These are phyloP conservation scores for Brachionus manjavacas DNA, from an alignment of 1,140 invertebrate species.

Conservation along the genomic window DNA sequence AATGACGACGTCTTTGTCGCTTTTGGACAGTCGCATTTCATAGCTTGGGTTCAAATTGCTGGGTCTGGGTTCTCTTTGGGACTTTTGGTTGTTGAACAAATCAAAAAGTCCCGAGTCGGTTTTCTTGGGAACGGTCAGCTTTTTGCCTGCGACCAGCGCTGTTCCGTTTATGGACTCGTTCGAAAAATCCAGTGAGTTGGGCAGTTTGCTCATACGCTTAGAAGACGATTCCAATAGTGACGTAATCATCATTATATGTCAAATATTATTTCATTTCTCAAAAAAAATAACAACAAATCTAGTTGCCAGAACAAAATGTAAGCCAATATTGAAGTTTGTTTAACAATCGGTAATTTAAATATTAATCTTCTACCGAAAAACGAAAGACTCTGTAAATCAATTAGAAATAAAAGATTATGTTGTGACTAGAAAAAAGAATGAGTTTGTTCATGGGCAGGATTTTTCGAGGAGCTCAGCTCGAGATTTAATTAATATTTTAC, in stretches of 20 bases:
- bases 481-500: not conserved
- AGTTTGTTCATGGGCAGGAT: not conserved
- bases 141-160: not conserved
- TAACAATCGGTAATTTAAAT: not conserved
- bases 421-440: not conserved
- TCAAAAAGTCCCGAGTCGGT: not conserved
- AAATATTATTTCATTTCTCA: slow-evolving; percentile 20
- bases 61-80: not conserved
- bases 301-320: not conserved
- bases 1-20: not conserved
- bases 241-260: slow-evolving; percentile 7
- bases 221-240: slow-evolving; percentile 6
- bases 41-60: not conserved
- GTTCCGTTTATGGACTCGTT: slow-evolving; percentile 5
- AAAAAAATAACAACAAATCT: not conserved
- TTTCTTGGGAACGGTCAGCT: not conserved
- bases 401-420: not conserved
- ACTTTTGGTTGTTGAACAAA: not conserved
- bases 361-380: not conserved
- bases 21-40: not conserved
- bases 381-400: not conserved
- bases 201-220: not conserved
- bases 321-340: not conserved
- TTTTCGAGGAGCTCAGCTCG: not conserved
- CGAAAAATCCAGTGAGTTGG: not conserved